Evolutionary conservation across 2,797 vertebrate species (phyloP), one percentile per base, ranked within the genome.

Genomic region (Cheirogaleus major): DNA sequence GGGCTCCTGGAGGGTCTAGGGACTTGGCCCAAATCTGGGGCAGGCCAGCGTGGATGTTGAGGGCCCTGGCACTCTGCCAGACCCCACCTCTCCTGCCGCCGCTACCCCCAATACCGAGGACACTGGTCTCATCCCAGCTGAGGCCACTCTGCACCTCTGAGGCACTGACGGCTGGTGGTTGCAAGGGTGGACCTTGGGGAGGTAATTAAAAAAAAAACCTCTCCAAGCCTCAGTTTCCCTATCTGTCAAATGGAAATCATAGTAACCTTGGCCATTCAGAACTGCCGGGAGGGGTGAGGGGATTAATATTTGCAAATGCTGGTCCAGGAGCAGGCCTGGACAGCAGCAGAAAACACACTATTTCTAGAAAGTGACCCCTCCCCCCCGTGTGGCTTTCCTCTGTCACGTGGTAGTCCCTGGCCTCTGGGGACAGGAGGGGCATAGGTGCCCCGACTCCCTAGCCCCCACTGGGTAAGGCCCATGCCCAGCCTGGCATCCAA

Each of bases 351-450:
- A 38, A 27, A 13, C 5, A 1, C 13, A 6, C 63, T 11, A 13
- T 61, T 59, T 50, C 45, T 5, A 22, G 80, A 30, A 52, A 14
- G 48, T 7, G 27, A 57, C 7, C 5, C 72, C 23, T 11, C 10
- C 2, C 7, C 7, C 2, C 30, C 0, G 0, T 1, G 78, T 7
- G 22, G 25, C 25, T 35, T 52, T 78, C 48, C 55, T 61, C 14
- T 1, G 2, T 25, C 8, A 13, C 15, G 17, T 7, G 5, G 17
- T 12, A 4, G 52, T 35, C 45, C 50, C 43, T 23, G 43, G n/a
- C 52, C 48, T 2, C 5, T 22, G 35, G 30, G 17, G 50, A n/a
- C 15, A 9, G 7, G 32, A 8, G 15, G 11, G 41, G 10, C 18
- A 17, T 7, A n/a, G 35, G 48, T 1, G 2, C 27, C 50, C 57